Evolutionary conservation across 2,888 invertebrate species (phyloP).

Genomic region (Alitta virens): DNA sequence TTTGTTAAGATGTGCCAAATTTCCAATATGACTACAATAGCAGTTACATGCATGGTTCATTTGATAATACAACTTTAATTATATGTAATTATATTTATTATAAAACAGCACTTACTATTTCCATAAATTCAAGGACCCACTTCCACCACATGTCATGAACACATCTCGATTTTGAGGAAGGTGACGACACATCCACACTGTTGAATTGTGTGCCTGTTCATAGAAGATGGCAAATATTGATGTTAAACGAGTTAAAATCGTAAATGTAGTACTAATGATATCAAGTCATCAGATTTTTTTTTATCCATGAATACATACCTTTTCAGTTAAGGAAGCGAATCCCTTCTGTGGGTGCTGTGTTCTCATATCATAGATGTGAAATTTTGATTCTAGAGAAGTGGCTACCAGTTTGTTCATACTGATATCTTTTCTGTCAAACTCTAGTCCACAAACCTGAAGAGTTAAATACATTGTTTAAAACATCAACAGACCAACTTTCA

Average conservation of each 20-base stretch:
- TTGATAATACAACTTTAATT: too few relatives aligned
- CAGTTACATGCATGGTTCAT: too few relatives aligned
- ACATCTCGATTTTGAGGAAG: conserved; percentile 91
- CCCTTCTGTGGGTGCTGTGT: conserved; percentile 85
- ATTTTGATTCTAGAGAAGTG: conserved; percentile 86
- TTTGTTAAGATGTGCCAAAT: too few relatives aligned
- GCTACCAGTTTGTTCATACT: conserved; percentile 91
- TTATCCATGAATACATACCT: conserved; percentile 61
- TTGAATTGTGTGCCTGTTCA: conserved; percentile 67
- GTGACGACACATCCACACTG: conserved; percentile 85
- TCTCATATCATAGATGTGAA: conserved; percentile 82
- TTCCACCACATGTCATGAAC: conserved; percentile 86
- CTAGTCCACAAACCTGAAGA: conserved; percentile 69
- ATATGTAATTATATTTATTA: too few relatives aligned
- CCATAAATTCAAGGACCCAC: conserved; percentile 89
- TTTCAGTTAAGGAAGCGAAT: conserved; percentile 68
- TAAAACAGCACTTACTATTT: conserved; percentile 86
- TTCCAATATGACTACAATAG: too few relatives aligned
- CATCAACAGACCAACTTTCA: too few relatives aligned
- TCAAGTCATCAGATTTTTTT: too few relatives aligned
- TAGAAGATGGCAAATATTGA: not conserved
- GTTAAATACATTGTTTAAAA: too few relatives aligned
- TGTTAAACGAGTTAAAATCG: too few relatives aligned
- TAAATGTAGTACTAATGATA: too few relatives aligned
- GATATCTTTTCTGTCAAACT: conserved; percentile 91